Base-by-base conservation (phyloP, 2,888 invertebrate genomes). In the Pterobdella sp. region DNA sequence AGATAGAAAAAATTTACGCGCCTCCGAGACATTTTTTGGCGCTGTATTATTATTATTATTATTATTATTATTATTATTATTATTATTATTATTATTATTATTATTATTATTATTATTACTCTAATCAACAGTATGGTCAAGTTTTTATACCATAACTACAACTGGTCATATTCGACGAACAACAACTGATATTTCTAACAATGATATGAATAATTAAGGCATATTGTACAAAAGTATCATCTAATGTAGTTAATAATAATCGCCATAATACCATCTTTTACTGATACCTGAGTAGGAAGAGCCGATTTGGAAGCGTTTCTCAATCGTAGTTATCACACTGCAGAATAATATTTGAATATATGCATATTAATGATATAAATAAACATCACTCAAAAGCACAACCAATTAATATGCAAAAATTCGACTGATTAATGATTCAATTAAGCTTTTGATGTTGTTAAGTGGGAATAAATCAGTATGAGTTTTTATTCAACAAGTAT, bases 11-110 rank as follows among this genome's bases (percentile, higher is more conserved):
- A n/a, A n/a, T n/a, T n/a, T n/a, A n/a, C n/a, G n/a, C 87, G 94
- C 94, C 84, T 94, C 94, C 80, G 93, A 92, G 80, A 93, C 93
- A 74, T 93, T 93, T 78, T 94, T 91, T 79, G 94, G 88, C 74
- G 94, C 94, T 70, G 93, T 29, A 63, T 63, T 29, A 63, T 29
- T 63, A 63, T 29, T 63, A 26, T 29, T 63, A 63, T 63, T 63
- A 14, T 29, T 63, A 63, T 14, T 63, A 10, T 14, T 63, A 26
- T 63, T 63, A 63, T n/a, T 63, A 63, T 63, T 63, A 63, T 63
- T 63, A 26, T 29, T 63, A 63, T 63, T 63, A n/a, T 63, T 63
- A n/a, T 14, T n/a, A 63, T 42, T 42, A 42, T 42, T 42, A 42
- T 42, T 42, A 42, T 42, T 42, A 42, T 42, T 42, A 42, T 42